These are phyloP conservation scores for Montipora capricornis DNA, from an alignment of 64 coral and sea anemone genomes.

Conservation along the genomic window DNA sequence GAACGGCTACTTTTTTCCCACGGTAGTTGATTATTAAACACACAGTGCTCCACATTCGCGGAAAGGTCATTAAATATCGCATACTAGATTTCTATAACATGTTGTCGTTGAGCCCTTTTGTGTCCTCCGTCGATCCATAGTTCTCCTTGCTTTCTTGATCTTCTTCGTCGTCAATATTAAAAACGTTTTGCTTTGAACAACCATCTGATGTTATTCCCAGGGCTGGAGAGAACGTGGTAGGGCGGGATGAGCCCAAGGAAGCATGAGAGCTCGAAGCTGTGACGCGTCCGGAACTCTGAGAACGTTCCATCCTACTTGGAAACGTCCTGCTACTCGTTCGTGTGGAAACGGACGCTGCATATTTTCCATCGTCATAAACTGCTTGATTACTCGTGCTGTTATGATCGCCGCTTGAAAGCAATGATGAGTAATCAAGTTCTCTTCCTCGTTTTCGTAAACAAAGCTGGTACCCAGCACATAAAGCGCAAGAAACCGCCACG, in stretches of 20 bases:
- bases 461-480: neutral
- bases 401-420: neutral
- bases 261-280: neutral
- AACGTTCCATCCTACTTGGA: neutral
- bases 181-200: neutral
- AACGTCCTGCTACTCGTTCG: neutral
- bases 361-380: neutral
- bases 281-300: neutral
- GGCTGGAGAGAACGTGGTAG: too few species aligned
- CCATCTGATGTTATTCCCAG: neutral
- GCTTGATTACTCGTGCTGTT: neutral
- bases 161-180: neutral
- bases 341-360: neutral
- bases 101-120: too few species aligned
- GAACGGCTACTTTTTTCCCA: too few species aligned
- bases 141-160: neutral
- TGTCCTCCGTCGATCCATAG: neutral
- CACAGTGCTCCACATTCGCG: too few species aligned
- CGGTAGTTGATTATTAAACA: too few species aligned
- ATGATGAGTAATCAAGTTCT: neutral
- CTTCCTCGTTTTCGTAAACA: neutral
- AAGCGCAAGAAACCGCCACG: neutral
- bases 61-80: too few species aligned
- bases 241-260: neutral
- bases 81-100: too few species aligned